Conservation (phyloP, 2,113 vertebrate genomes). For the Lepus americanus region DNA sequence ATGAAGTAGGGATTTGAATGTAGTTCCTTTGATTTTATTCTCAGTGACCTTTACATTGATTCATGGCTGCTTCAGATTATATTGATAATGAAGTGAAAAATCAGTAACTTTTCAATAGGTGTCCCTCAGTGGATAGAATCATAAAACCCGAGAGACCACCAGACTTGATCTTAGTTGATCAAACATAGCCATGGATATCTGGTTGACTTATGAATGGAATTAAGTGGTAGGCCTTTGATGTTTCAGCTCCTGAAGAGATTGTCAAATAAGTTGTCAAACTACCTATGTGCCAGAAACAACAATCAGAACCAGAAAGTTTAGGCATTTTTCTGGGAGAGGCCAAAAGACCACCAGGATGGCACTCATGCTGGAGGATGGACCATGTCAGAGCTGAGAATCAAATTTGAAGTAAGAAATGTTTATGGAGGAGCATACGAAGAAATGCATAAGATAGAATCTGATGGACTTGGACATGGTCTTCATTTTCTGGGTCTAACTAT, state of each 20-base stretch:
- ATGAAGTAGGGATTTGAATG: conserved; percentile 53
- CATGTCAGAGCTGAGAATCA: neutral
- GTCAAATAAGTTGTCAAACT: neutral
- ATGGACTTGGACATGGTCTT: neutral
- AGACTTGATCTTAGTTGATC: neutral
- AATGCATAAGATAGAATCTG: neutral
- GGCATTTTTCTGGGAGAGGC: neutral
- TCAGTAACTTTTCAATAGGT: conserved; percentile 10
- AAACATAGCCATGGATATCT: neutral
- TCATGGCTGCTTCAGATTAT: conserved; percentile 59
- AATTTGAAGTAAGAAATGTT: neutral
- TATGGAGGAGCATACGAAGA: neutral
- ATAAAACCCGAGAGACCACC: neutral
- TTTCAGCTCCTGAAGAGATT: neutral
- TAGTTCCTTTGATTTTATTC: conserved; percentile 59
- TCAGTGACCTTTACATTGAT: conserved; percentile 61
- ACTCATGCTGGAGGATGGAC: neutral
- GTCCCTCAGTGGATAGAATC: neutral
- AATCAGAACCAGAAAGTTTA: neutral
- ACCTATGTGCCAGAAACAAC: neutral
- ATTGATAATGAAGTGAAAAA: conserved; percentile 47
- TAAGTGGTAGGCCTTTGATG: fast-evolving
- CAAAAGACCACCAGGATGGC: neutral
- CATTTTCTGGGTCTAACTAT: neutral
- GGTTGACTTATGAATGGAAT: neutral